Conservation (phyloP, 2,888 invertebrate genomes). For the Zygaena filipendulae region DNA sequence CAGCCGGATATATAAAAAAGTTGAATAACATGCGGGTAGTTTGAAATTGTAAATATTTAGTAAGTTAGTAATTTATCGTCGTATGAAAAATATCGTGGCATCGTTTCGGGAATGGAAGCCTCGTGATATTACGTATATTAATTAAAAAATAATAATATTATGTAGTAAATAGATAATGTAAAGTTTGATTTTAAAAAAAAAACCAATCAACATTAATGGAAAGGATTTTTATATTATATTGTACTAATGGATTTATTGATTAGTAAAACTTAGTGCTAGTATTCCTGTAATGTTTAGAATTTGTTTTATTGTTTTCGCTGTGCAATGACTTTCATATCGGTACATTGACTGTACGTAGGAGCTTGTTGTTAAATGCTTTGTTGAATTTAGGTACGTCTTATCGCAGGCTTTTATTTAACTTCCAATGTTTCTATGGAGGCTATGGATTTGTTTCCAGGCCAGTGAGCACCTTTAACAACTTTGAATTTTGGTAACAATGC, state of each 20-base stretch:
- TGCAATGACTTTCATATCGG: constrained; percentile 55
- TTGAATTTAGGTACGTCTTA: no score
- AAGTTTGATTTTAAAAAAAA: constrained; percentile 62
- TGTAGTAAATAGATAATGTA: no score
- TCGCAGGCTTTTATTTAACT: no score
- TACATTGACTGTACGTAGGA: constrained; percentile 40
- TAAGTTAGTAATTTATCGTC: constrained; percentile 52
- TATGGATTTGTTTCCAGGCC: no score
- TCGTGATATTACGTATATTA: constrained; percentile 69
- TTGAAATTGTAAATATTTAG: constrained; percentile 60
- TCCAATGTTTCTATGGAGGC: no score
- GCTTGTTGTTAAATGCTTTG: constrained; percentile 51
- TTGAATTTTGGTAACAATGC: no score
- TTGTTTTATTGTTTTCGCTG: constrained; percentile 65
- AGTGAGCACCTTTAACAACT: no score
- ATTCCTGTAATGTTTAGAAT: constrained; percentile 42
- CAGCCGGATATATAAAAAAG: constrained; percentile 14
- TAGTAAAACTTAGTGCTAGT: constrained; percentile 60
- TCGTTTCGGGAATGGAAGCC: constrained; percentile 51
- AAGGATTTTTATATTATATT: constrained; percentile 68
- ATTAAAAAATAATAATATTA: constrained; percentile 63
- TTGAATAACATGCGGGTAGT: constrained; percentile 62
- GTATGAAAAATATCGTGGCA: constrained; percentile 52
- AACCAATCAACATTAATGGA: constrained; percentile 66
- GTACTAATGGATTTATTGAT: constrained; percentile 64